Percentiles rank a stretch among this genome's conserved stretches.
phyloP scores from a whole-genome alignment of 2,113 vertebrate species.

The Sinocyclocheilus maitianheensis region DNA sequence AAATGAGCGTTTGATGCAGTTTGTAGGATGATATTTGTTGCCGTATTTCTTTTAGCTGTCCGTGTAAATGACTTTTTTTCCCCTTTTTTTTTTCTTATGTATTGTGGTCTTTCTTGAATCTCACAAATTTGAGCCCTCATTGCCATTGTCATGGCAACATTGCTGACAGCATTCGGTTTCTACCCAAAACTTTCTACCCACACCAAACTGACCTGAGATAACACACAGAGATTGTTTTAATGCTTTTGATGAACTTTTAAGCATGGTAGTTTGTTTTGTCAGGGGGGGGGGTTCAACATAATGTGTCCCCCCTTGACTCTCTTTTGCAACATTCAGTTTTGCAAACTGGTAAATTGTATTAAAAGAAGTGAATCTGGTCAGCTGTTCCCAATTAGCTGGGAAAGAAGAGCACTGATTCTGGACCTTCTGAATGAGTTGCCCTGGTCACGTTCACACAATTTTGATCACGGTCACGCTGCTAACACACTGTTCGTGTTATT shows the following conservation, averaged over 20 bases:
- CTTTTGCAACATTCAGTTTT: not conserved
- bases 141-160: slow-evolving; percentile 74
- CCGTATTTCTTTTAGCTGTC: slow-evolving; percentile 29
- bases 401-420: slow-evolving; percentile 23
- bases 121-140: slow-evolving; percentile 57
- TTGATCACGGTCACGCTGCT: slow-evolving; percentile 51
- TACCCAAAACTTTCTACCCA: not conserved
- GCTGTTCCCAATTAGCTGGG: not conserved
- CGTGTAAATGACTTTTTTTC: slow-evolving; percentile 44
- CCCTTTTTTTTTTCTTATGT: slow-evolving; percentile 49
- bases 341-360: not conserved
- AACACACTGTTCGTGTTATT: slow-evolving; percentile 56
- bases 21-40: slow-evolving; percentile 24
- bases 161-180: slow-evolving; percentile 69
- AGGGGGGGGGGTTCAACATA: not conserved
- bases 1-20: not conserved
- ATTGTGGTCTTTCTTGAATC: slow-evolving; percentile 58
- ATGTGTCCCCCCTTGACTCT: not conserved
- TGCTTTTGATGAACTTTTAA: not conserved
- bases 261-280: not conserved
- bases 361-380: not conserved
- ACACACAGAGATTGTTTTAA: not conserved
- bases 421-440: not conserved
- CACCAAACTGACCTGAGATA: slow-evolving; percentile 29
- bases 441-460: not conserved